phyloP scores from a whole-genome alignment of 64 coral and sea anemone genomes.

The Pachyseris speciosa region DNA sequence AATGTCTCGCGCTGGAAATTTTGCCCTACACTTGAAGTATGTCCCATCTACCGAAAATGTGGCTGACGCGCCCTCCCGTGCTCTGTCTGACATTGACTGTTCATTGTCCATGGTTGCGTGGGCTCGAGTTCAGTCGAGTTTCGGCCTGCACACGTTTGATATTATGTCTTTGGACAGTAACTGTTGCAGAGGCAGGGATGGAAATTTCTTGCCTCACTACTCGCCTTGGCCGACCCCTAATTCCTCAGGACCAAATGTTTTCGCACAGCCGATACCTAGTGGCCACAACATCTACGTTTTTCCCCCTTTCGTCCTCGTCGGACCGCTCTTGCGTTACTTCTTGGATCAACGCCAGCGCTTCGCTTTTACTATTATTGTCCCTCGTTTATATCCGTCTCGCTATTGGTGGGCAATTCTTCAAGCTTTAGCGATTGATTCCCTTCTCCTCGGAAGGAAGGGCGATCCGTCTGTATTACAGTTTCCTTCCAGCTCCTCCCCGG shows the following conservation, averaged over 20 bases:
- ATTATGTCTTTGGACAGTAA: constrained; percentile 27
- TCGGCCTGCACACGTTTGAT: constrained; percentile 13
- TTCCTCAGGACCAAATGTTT: constrained; percentile 20
- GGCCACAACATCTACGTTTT: constrained; percentile 58
- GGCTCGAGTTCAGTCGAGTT: not conserved
- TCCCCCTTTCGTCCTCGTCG: constrained; percentile 48
- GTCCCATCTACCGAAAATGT: not conserved
- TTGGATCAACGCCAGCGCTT: constrained; percentile 7
- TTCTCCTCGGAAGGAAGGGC: constrained; percentile 4
- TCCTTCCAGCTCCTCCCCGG: not conserved
- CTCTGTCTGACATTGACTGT: not conserved
- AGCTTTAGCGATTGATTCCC: not conserved
- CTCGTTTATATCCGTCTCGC: not conserved
- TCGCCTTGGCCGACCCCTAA: constrained; percentile 33
- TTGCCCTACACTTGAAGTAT: not conserved
- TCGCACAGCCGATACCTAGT: constrained; percentile 9
- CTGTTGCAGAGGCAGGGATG: not conserved
- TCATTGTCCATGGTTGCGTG: not conserved
- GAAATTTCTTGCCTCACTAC: constrained; percentile 31
- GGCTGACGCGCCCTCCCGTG: constrained; percentile 15
- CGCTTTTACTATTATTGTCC: constrained; percentile 10
- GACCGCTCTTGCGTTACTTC: constrained; percentile 6
- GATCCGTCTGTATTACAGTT: not conserved
- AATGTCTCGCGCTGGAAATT: not conserved
- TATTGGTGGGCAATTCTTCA: constrained; percentile 46